phyloP scores from a whole-genome alignment of 2,888 invertebrate species.

The Thalpophila matura region DNA sequence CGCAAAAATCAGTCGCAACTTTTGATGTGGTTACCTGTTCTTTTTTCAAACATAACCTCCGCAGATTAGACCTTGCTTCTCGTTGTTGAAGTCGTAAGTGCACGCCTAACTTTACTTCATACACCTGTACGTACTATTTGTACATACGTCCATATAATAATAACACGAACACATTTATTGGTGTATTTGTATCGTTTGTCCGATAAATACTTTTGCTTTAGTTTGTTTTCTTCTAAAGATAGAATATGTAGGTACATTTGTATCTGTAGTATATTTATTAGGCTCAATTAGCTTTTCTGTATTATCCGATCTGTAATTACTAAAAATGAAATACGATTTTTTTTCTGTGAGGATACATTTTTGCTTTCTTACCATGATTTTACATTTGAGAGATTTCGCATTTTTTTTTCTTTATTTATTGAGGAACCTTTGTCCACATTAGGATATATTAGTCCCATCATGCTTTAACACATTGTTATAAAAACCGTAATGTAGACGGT shows the following conservation, averaged over 20 bases:
- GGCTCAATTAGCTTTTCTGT: neutral
- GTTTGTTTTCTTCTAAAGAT: constrained; percentile 3
- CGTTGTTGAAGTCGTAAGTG: neutral
- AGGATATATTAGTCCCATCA: too few relatives aligned
- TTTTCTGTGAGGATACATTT: too few relatives aligned
- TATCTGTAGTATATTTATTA: neutral
- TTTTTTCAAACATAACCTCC: too few relatives aligned
- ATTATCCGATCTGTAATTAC: neutral
- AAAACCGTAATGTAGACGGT: too few relatives aligned
- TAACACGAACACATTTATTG: constrained; percentile 17
- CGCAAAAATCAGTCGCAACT: too few relatives aligned
- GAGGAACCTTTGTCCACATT: too few relatives aligned
- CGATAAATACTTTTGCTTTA: constrained; percentile 22
- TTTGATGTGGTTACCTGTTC: neutral
- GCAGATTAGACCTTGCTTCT: too few relatives aligned
- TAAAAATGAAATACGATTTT: neutral
- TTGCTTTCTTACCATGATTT: too few relatives aligned
- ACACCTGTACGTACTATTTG: neutral
- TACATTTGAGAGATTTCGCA: too few relatives aligned
- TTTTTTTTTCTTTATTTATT: too few relatives aligned
- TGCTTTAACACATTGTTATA: too few relatives aligned
- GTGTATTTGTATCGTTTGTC: constrained; percentile 14
- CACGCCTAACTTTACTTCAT: neutral
- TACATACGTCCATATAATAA: constrained; percentile 6
- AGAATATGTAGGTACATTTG: neutral